Conservation (phyloP, 37 sponge, comb jelly and placozoan species). For the Chondrosia reniformis region DNA sequence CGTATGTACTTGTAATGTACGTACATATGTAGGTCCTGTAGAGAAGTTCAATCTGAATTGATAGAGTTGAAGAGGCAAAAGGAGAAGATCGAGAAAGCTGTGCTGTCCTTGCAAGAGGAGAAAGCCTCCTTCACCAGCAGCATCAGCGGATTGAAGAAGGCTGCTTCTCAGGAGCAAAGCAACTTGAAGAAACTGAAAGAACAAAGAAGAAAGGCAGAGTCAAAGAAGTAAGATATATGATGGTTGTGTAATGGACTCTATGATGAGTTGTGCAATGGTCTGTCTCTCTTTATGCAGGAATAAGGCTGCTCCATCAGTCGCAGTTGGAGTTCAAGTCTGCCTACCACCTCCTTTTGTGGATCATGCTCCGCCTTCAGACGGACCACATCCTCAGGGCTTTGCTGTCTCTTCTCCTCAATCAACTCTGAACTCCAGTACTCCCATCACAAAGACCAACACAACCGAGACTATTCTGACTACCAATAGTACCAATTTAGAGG, state of each 20-base stretch:
- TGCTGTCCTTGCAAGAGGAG: not conserved
- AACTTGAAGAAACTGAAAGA: slow-evolving; percentile 6
- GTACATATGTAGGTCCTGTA: too few species aligned
- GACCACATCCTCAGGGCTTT: too few species aligned
- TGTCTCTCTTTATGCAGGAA: not conserved
- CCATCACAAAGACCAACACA: too few species aligned
- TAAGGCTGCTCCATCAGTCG: not conserved
- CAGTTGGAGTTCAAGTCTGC: too few species aligned
- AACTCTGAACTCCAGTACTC: too few species aligned
- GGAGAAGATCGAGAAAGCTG: slow-evolving; percentile 12
- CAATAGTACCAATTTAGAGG: too few species aligned
- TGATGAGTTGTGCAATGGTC: not conserved
- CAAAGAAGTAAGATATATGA: not conserved
- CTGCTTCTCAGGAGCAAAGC: not conserved
- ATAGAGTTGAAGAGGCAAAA: not conserved
- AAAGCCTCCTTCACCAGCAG: not conserved
- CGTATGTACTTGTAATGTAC: too few species aligned
- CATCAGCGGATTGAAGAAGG: not conserved
- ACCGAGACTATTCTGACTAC: too few species aligned
- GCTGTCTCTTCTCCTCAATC: too few species aligned
- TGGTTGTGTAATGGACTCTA: not conserved
- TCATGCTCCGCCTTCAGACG: too few species aligned
- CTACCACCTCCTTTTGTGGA: too few species aligned
- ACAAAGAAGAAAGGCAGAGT: not conserved
- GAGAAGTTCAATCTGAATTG: not conserved